These are phyloP conservation scores for Parazoanthus darwini DNA, from an alignment of 92 coral and sea anemone genomes.

Conservation along the genomic window DNA sequence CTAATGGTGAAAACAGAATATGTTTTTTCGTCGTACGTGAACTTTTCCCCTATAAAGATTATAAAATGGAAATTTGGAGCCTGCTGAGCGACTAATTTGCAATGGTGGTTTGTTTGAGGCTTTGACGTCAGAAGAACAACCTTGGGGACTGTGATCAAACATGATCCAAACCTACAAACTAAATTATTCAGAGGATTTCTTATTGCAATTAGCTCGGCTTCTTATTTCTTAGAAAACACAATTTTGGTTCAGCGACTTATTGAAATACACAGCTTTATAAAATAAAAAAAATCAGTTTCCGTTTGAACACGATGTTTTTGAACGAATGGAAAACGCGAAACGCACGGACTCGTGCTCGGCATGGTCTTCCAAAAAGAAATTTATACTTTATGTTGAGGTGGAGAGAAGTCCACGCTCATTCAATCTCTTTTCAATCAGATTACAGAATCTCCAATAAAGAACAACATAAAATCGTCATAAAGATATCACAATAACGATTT, in stretches of 20 bases:
- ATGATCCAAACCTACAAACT: conserved; percentile 13
- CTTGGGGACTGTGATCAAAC: conserved; percentile 13
- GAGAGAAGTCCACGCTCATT: background rate
- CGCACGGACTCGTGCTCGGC: background rate
- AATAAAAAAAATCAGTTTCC: background rate
- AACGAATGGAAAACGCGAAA: background rate
- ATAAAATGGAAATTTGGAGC: background rate
- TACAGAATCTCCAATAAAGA: background rate
- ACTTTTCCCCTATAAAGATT: background rate
- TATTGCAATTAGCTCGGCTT: conserved; percentile 10
- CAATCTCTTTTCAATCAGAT: background rate
- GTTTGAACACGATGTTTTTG: background rate
- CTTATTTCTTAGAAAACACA: conserved; percentile 18
- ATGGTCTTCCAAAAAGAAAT: background rate
- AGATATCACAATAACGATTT: conserved; percentile 30
- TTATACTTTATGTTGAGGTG: background rate
- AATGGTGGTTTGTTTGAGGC: background rate
- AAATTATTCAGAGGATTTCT: conserved; percentile 29
- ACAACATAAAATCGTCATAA: background rate
- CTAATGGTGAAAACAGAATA: too few relatives aligned
- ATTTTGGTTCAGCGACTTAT: conserved; percentile 14
- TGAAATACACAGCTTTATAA: background rate
- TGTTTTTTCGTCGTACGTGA: background rate
- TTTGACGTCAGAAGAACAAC: background rate
- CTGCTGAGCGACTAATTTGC: background rate